phyloP scores from a whole-genome alignment of 2,113 vertebrate species.

The Ictalurus punctatus region DNA sequence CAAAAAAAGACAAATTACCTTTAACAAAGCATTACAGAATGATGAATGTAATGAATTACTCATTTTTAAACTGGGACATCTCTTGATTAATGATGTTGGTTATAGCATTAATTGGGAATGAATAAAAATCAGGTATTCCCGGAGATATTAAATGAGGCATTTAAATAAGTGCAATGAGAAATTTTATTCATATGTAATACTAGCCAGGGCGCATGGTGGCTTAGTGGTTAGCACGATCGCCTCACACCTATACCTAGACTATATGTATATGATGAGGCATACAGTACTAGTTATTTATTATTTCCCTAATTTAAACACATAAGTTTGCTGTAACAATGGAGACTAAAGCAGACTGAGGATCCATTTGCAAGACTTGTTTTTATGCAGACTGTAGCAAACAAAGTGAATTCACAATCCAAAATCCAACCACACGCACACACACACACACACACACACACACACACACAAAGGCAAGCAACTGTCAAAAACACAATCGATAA shows the following conservation, averaged over 20 bases:
- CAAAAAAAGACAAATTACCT: constrained; percentile 37
- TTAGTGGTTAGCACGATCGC: no score
- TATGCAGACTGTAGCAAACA: neutral
- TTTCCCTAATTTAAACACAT: neutral
- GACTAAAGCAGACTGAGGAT: neutral
- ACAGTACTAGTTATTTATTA: neutral
- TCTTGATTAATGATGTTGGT: constrained; percentile 25
- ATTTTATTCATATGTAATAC: neutral
- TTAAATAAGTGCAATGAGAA: constrained; percentile 22
- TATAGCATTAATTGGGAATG: constrained; percentile 13
- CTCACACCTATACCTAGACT: no score
- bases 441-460: no score
- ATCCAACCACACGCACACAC: neutral
- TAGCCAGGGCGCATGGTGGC: neutral
- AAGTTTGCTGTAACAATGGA: neutral
- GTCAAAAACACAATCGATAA: neutral
- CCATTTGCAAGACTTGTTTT: neutral
- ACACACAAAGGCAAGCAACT: neutral
- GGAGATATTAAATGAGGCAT: constrained; percentile 32
- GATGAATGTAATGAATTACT: constrained; percentile 36
- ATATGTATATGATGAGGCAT: neutral
- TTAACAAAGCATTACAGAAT: constrained; percentile 20
- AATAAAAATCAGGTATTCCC: constrained; percentile 22
- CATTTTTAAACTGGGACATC: constrained; percentile 19
- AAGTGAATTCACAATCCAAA: neutral